Base-by-base conservation (phyloP, 2,113 vertebrate species). In the Sapajus apella region DNA sequence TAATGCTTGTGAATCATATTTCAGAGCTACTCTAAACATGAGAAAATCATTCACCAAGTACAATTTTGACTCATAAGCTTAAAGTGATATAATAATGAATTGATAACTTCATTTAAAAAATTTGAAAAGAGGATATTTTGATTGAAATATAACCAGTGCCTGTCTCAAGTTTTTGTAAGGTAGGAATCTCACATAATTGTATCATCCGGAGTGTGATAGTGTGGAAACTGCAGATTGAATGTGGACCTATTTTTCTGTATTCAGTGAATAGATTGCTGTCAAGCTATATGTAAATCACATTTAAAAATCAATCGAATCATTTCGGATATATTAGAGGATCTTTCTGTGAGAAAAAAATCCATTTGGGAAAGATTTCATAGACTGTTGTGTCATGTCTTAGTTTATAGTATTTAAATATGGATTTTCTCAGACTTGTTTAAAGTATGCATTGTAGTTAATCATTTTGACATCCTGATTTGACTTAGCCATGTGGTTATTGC, bases 231-330 rank as follows among this genome's bases (percentile, higher is more conserved):
- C 25, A 93, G 70, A 47, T 97, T 47, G 40, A 96, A 87, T 77
- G 47, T 14, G 81, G 30, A 10, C 87, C 7, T 43, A 4, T n/a
- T 94, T 96, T 87, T 91, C 86, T 80, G 3, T 72, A 83, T 94
- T 97, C 68, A 79, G 58, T 91, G 68, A 95, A 93, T 91, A 80
- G 82, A 80, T 97, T 93, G 61, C 75, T 77, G 21, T 77, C 82
- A 93, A 95, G 70, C 25, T 82, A 23, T 87, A 95, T 97, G 92
- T 97, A 97, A 97, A 95, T 97, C 94, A 91, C 85, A 88, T 93
- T 94, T 96, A 76, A 95, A 95, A 96, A 97, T 96, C 96, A 95
- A 64, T 96, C 3, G 84, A 90, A 52, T 97, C 21, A 73, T 95
- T 90, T 97, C 85, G 87, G 64, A 92, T 93, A 81, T 92, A 92